Percentiles rank a stretch among this genome's conserved stretches.
Conservation (phyloP, 2,113 vertebrate species). For the Apeltes quadracus region DNA sequence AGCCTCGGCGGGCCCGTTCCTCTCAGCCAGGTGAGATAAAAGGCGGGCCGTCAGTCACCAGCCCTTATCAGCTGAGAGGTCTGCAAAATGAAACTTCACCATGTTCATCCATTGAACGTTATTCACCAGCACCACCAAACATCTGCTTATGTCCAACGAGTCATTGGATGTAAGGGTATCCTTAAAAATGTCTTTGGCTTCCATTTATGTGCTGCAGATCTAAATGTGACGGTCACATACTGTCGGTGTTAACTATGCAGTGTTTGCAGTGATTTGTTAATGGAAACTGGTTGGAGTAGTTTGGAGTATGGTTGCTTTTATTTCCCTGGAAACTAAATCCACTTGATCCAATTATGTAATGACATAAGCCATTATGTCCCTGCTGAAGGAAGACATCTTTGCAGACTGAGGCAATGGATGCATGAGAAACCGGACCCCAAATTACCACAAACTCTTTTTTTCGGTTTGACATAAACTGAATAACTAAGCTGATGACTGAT, state of each 20-base stretch:
- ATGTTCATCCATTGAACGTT: constrained; percentile 28
- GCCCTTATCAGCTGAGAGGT: constrained; percentile 40
- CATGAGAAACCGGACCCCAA: constrained; percentile 11
- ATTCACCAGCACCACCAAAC: not conserved
- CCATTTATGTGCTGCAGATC: not conserved
- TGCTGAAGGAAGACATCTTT: constrained; percentile 32
- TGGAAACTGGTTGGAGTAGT: constrained; percentile 29
- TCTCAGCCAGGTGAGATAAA: constrained; percentile 61
- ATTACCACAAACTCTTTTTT: not conserved
- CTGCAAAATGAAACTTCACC: constrained; percentile 13
- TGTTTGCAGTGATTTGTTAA: constrained; percentile 13
- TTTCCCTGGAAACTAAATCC: constrained; percentile 54
- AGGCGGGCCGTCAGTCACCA: constrained; percentile 42
- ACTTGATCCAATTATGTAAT: constrained; percentile 62
- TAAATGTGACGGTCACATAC: not conserved
- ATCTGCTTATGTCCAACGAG: not conserved
- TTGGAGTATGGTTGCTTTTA: constrained; percentile 33
- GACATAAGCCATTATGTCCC: constrained; percentile 46
- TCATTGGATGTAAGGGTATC: not conserved
- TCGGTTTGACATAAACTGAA: not conserved
- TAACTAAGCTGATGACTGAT: not conserved
- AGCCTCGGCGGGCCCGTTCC: constrained; percentile 35
- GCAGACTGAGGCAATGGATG: constrained; percentile 24
- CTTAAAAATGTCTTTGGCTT: not conserved
- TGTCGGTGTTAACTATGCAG: not conserved